Evolutionary conservation across 2,888 invertebrate genomes (phyloP), one percentile per base, ranked within the genome.

Genomic region (Hipparchia semele): DNA sequence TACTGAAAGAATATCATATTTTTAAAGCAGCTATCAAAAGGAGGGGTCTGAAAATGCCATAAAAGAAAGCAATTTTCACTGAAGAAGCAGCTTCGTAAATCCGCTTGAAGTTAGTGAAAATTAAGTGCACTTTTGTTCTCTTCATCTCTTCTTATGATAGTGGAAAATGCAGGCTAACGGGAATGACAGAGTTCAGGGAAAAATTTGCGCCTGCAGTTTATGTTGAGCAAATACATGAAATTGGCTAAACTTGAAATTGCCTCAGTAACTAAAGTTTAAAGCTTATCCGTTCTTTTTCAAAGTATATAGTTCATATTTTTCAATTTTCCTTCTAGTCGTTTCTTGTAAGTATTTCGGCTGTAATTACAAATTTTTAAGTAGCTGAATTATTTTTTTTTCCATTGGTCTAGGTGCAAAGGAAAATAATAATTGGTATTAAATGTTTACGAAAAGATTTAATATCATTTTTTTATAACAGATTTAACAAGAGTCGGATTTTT

Each of bases 51-150:
- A 80, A 86, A 84, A 86, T 83, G 83, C 84, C 82, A 84, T 87
- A 88, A 88, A 86, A 86, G 83, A 84, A 85, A 86, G 85, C 85
- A 86, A 87, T 89, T 87, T 86, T 86, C 87, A 86, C 83, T 87
- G 84, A 86, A 84, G 82, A 82, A 80, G 81, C 83, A 78, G 79
- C 81, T 80, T 83, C 87, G 85, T 89, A 88, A 90, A 88, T 88
- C 84, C 84, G 79, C 77, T 80, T 80, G 81, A 82, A 86, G 83
- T 87, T 87, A 82, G 81, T 84, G 79, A 82, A 85, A 86, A 87
- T 89, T 89, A 89, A 89, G 86, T 86, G 86, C 84, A 84, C 84
- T 85, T 84, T 85, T 86, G 86, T 75, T 51, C 64, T 73, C 60
- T 53, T 68, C 51, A 67, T 58, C 53, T 65, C 49, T 54, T 71